A percentile compares a stretch with the other conserved stretches of the same genome.
Conservation (phyloP, 2,888 invertebrate species). For the Caenorhabditis drosophilae region DNA sequence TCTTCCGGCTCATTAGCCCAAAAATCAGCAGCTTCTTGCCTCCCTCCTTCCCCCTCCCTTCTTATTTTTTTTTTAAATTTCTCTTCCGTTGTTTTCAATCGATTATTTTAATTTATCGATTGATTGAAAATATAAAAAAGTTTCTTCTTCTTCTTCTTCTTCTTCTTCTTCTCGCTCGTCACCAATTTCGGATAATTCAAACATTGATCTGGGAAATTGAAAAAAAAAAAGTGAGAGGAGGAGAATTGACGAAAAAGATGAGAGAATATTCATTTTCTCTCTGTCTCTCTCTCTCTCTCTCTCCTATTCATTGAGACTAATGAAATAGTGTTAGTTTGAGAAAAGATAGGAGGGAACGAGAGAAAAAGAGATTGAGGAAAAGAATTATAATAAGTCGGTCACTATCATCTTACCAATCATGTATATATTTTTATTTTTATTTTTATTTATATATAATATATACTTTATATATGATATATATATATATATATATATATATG, state of each 20-base stretch:
- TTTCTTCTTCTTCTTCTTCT: too few species aligned
- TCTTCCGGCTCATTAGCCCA: too few species aligned
- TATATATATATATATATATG: too few species aligned
- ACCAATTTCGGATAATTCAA: neutral
- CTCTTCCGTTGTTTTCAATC: neutral
- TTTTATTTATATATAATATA: too few species aligned
- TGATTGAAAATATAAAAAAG: neutral
- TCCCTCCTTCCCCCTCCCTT: conserved; percentile 1
- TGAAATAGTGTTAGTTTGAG: neutral
- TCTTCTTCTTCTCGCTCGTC: too few species aligned
- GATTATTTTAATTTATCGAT: neutral
- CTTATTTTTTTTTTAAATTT: neutral
- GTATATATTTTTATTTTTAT: too few species aligned
- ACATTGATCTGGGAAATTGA: neutral
- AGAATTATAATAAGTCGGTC: neutral
- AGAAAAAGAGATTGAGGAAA: neutral
- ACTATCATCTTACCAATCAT: neutral
- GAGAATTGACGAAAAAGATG: too few species aligned
- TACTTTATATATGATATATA: too few species aligned
- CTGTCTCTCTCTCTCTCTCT: too few species aligned
- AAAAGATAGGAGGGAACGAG: neutral
- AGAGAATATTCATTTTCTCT: too few species aligned
- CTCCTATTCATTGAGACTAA: too few species aligned
- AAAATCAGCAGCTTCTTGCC: too few species aligned
- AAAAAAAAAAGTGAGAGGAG: neutral